Evolutionary conservation across 92 coral and sea anemone species (phyloP), one percentile per base, ranked within the genome.

Genomic region (Phenganax subtilis): DNA sequence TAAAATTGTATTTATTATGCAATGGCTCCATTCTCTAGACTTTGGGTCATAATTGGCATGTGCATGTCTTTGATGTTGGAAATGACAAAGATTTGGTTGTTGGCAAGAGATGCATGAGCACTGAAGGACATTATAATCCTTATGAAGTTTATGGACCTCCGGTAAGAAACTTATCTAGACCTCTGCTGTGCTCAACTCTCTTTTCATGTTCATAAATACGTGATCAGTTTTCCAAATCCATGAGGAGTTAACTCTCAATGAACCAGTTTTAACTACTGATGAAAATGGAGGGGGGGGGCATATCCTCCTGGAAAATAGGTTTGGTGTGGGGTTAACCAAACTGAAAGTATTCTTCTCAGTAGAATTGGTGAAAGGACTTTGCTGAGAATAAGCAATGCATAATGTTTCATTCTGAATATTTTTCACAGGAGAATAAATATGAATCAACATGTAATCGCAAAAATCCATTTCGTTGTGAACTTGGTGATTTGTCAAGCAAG

Each of bases 401-500:
- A 30, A 71, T 71, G 20, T 70, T 9, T 81, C 55, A 25, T 9
- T 53, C 29, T 30, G 27, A 71, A 10, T 71, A 31, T 47, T 55
- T 47, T 51, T 77, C 15, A 6, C 66, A 93, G 98, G 94, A 90
- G 62, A 87, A 88, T 70, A 12, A 79, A 44, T 94, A 94, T 83
- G 69, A 27, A 17, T 52, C 90, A 51, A 87, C 92, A 1, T 94
- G 98, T 79, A 17, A 78, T 20, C 83, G 91, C 10, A 67, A 73
- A 27, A 90, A 85, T 74, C 88, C 89, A 87, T 72, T 90, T 61
- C 92, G 98, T 31, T 94, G 98, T 81, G 98, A 94, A 77, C 87
- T 92, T 25, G 98, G 98, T 12, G 98, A 94, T 81, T 55, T 88
- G 59, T 91, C 98, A 6, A 90, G 86, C 9, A 94, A 94, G 79